phyloP scores from a whole-genome alignment of 2,797 vertebrate genomes.

The Coccyzus lansbergi region DNA sequence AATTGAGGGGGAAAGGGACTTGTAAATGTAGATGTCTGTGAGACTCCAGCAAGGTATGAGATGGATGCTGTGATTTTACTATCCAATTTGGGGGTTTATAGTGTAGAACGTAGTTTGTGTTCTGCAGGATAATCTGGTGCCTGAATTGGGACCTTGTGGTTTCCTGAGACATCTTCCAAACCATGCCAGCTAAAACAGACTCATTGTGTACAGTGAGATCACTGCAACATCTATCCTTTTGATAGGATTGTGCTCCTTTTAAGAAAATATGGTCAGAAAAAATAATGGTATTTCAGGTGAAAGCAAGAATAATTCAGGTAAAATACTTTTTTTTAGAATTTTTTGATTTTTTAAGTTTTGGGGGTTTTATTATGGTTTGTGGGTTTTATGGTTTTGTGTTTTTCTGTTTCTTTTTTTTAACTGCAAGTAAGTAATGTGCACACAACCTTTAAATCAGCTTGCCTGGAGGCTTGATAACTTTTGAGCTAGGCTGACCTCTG shows the following conservation, averaged over 20 bases:
- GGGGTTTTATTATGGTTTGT: no score
- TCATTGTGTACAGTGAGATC: fast-evolving
- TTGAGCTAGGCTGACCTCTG: neutral
- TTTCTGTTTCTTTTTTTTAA: neutral
- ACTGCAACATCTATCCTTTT: neutral
- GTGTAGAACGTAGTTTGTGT: neutral
- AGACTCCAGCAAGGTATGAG: neutral
- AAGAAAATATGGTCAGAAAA: neutral
- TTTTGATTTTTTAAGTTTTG: neutral
- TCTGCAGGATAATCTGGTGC: neutral
- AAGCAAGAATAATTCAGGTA: neutral
- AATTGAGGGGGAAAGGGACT: neutral
- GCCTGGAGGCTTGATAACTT: neutral
- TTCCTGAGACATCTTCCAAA: neutral
- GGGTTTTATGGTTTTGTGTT: neutral
- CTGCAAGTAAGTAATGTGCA: neutral
- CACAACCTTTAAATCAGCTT: neutral
- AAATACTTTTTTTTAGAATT: fast-evolving
- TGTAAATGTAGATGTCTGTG: neutral
- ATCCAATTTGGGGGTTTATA: neutral
- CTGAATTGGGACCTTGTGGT: neutral
- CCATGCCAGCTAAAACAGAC: neutral
- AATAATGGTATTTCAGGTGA: neutral
- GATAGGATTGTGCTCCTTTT: neutral
- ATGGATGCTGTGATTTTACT: neutral